Base-by-base conservation (phyloP, 2,888 invertebrate species). In the Tethea ocularis region DNA sequence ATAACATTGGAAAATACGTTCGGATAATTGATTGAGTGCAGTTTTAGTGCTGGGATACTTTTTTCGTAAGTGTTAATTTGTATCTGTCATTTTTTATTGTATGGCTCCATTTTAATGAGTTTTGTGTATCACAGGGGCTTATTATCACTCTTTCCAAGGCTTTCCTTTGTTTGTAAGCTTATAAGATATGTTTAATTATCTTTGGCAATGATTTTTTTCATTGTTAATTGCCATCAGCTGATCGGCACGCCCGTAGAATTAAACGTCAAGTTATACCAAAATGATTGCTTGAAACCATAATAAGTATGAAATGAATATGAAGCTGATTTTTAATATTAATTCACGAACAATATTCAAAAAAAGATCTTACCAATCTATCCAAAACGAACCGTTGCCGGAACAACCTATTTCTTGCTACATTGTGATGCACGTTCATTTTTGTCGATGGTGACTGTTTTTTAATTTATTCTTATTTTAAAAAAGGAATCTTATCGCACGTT, bases 401-500 rank as follows among this genome's bases (percentile, higher is more conserved):
- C 54, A 81, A 74, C 59, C 80, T 82, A 52, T 72, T 83, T 65
- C 88, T 78, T 41, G 83, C 81, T 56, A 89, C 84, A 0, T 81
- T 82, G 58, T 88, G 89, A 58, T 87, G 86, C 62, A 90, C 85
- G 64, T 89, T 89, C 89, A 91, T 89, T 72, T 46, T 46, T 46
- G 46, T 20, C 46, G 46, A 20, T 46, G 17, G 46, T 46, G 20
- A 46, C 46, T 1, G 10, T 1, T 46, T 46, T 46, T 79, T 84
- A 65, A 51, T 66, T 64, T 63, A 65, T 61, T 59, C 63, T 61
- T 64, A 64, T 61, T 57, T 56, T 64, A 65, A 59, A 65, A 67
- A 61, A 60, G 51, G 13, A 55, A 52, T 17, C 63, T 72, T 69
- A 77, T 80, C 67, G 70, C 83, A 84, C 86, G 85, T 86, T 83